Percentiles rank a stretch among this genome's conserved stretches.
Evolutionary conservation across 2,797 vertebrate genomes (phyloP).

Genomic region (Crypturellus tataupa): DNA sequence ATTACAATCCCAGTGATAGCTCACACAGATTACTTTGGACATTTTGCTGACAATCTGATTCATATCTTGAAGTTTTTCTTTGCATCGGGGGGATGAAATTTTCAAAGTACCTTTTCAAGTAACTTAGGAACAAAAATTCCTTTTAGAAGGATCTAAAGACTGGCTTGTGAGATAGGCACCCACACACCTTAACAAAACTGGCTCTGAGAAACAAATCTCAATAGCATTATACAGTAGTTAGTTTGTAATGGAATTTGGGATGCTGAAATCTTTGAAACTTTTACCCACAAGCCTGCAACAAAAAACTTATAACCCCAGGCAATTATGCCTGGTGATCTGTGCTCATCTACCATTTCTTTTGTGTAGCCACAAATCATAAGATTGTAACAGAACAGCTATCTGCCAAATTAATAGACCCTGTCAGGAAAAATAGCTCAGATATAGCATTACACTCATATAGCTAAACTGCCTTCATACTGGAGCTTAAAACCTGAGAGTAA

Average conservation of each 20-base stretch:
- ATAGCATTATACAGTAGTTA: background rate
- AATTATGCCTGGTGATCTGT: background rate
- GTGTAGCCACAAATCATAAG: fast-evolving
- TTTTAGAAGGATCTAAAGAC: background rate
- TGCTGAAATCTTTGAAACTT: background rate
- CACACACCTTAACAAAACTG: background rate
- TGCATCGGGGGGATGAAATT: background rate
- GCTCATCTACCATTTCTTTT: background rate
- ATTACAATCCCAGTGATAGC: background rate
- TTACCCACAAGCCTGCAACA: background rate
- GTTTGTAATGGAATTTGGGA: background rate
- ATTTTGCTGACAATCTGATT: background rate
- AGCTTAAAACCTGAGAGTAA: background rate
- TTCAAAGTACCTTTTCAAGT: background rate
- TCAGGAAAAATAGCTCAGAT: background rate
- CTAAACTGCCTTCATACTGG: background rate
- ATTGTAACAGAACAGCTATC: background rate
- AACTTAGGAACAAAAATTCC: background rate
- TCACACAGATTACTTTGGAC: background rate
- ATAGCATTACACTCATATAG: background rate
- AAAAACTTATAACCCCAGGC: background rate
- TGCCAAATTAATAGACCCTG: background rate
- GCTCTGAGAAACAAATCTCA: background rate
- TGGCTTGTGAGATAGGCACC: background rate
- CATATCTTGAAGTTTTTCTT: background rate